Conservation (phyloP, 1,140 invertebrate genomes). For the Camponotus vicinus region DNA sequence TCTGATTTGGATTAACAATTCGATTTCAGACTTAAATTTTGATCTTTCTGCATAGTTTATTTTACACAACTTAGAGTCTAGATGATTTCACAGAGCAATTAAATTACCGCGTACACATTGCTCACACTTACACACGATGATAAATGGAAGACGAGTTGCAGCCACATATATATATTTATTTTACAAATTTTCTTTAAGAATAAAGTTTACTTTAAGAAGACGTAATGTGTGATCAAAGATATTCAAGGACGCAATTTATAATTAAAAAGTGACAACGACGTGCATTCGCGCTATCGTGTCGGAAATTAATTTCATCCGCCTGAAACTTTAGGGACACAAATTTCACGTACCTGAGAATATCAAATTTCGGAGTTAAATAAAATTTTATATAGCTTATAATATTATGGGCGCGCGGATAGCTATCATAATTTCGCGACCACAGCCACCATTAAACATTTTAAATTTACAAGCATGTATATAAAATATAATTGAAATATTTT, state of each 20-base stretch:
- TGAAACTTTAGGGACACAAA: conserved; percentile 23
- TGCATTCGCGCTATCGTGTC: neutral
- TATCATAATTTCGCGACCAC: neutral
- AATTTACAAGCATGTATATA: neutral
- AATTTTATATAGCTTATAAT: conserved; percentile 8
- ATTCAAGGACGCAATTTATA: conserved; percentile 34
- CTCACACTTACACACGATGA: neutral
- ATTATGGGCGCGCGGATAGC: neutral
- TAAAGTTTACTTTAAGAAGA: conserved; percentile 42
- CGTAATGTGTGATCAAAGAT: neutral
- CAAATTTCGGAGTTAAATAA: conserved; percentile 49
- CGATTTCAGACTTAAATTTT: neutral
- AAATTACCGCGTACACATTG: conserved; percentile 18
- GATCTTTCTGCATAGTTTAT: neutral
- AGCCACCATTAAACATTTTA: neutral
- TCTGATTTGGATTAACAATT: neutral
- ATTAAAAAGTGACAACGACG: conserved; percentile 57
- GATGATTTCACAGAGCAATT: neutral
- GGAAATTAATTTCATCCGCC: conserved; percentile 46
- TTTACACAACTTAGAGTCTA: neutral
- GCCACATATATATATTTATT: neutral
- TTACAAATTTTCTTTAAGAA: neutral
- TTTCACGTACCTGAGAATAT: neutral
- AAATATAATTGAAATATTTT: conserved; percentile 16
- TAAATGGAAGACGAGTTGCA: neutral